Conservation (phyloP, 2,113 vertebrate species). For the Myotis davidii region DNA sequence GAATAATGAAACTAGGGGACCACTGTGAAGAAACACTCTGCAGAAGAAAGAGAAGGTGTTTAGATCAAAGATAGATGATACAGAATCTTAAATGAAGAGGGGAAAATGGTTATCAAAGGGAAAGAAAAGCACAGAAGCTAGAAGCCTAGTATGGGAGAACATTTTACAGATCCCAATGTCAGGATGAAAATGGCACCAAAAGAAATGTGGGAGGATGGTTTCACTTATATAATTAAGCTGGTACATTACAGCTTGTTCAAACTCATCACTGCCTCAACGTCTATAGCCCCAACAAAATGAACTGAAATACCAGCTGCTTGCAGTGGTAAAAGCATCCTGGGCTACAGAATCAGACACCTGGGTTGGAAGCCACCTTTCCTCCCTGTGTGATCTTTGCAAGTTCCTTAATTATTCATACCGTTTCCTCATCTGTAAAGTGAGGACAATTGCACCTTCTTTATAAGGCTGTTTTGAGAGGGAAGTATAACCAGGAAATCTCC, state of each 20-base stretch:
- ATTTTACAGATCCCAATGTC: background rate
- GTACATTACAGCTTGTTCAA: background rate
- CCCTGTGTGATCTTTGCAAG: background rate
- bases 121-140: constrained; percentile 10
- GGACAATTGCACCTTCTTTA: background rate
- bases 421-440: constrained; percentile 2
- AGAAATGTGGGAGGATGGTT: background rate
- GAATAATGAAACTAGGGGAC: constrained; percentile 42
- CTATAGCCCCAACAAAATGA: background rate
- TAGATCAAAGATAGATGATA: constrained; percentile 65
- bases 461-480: background rate
- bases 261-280: background rate
- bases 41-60: constrained; percentile 60
- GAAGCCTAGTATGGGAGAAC: constrained; percentile 18
- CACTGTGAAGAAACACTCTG: constrained; percentile 62
- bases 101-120: constrained; percentile 20
- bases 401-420: background rate
- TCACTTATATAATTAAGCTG: background rate
- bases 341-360: background rate
- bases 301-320: background rate
- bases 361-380: background rate
- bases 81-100: constrained; percentile 59
- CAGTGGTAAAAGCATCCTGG: background rate
- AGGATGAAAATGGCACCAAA: background rate
- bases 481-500: background rate